Conservation (phyloP, 2,113 vertebrate genomes). For the Vireo altiloquus region DNA sequence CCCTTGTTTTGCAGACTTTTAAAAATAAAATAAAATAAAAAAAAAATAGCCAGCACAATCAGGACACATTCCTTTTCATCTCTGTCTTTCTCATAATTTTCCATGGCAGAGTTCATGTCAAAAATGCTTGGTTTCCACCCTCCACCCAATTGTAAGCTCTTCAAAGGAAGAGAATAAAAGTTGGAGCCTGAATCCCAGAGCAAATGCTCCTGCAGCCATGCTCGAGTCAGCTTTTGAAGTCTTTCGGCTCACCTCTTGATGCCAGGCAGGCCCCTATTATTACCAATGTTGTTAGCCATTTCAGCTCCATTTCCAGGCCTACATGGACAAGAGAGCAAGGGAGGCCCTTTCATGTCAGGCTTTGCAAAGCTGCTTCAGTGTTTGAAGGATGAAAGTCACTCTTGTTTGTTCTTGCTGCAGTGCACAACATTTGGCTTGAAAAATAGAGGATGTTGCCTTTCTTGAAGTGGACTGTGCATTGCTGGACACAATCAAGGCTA, state of each 20-base stretch:
- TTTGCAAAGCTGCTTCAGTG: conserved; percentile 59
- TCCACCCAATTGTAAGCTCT: conserved; percentile 85
- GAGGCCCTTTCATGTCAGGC: conserved; percentile 85
- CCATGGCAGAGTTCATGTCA: conserved; percentile 78
- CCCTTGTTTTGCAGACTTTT: conserved; percentile 78
- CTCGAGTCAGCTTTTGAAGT: conserved; percentile 88
- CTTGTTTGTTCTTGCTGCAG: conserved; percentile 49
- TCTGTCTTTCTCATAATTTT: conserved; percentile 80
- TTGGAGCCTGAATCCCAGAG: conserved; percentile 70
- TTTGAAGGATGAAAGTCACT: conserved; percentile 69
- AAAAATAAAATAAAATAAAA: conserved; percentile 65
- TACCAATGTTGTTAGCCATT: conserved; percentile 81
- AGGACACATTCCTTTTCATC: conserved; percentile 88
- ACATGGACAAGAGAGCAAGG: conserved; percentile 75
- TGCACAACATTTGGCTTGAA: conserved; percentile 57
- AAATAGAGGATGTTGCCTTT: conserved; percentile 53
- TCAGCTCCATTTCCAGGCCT: conserved; percentile 82
- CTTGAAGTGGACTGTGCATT: conserved; percentile 30
- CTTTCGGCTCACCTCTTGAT: conserved; percentile 82
- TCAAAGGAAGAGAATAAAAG: conserved; percentile 96
- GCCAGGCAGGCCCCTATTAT: conserved; percentile 87
- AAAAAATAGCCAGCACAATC: conserved; percentile 71
- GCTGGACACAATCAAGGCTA: conserved; percentile 24
- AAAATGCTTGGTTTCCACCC: conserved; percentile 82
- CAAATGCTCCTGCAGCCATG: conserved; percentile 64